These are phyloP conservation scores for Coregonus suidteri DNA, from an alignment of 2,797 vertebrate genomes.

Conservation along the genomic window DNA sequence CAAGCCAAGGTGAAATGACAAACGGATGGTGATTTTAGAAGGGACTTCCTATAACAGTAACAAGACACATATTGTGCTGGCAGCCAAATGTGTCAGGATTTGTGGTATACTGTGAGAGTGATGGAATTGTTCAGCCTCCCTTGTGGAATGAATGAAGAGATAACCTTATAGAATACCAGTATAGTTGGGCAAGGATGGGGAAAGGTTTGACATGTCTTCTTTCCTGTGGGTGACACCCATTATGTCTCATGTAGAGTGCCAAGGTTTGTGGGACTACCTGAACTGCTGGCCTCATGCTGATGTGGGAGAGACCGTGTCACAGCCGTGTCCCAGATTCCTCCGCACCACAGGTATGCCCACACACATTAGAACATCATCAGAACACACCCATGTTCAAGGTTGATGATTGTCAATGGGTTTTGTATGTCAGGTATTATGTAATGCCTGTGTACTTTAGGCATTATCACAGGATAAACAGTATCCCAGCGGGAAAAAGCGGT, in stretches of 20 bases:
- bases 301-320: constrained; percentile 70
- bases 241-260: constrained; percentile 64
- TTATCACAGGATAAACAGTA: neutral
- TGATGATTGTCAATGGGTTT: constrained; percentile 1
- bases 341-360: constrained; percentile 48
- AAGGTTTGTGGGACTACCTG: constrained; percentile 81
- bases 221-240: neutral
- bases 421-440: neutral
- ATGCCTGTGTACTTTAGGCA: neutral
- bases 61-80: no score
- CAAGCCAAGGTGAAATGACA: no score
- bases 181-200: no score
- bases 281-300: constrained; percentile 81
- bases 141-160: neutral
- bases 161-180: no score
- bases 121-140: no score
- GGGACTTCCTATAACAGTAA: no score
- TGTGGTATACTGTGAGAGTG: no score
- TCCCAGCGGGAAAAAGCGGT: neutral
- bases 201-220: neutral
- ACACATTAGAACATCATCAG: neutral
- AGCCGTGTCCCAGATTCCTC: constrained; percentile 79
- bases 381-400: neutral
- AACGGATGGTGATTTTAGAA: no score
- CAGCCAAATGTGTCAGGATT: no score